Evolutionary conservation across 1,140 invertebrate genomes (phyloP).

Genomic region (Heliconius himera): DNA sequence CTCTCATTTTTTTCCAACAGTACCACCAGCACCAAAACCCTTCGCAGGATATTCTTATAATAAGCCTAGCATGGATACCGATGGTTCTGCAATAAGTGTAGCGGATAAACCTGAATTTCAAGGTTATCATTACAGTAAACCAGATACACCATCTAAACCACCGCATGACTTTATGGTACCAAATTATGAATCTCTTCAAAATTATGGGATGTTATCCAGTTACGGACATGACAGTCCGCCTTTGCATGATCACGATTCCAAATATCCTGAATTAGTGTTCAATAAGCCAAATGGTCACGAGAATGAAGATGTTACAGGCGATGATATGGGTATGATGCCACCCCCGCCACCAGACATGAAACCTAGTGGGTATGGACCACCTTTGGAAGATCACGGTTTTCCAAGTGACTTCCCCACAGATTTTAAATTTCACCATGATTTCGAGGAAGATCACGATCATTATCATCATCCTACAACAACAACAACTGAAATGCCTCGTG

Average conservation of each 20-base stretch:
- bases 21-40: conserved; percentile 57
- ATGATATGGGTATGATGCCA: conserved; percentile 60
- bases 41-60: conserved; percentile 63
- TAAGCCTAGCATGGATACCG: conserved; percentile 54
- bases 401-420: conserved; percentile 75
- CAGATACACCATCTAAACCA: conserved; percentile 42
- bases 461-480: conserved; percentile 81
- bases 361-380: conserved; percentile 49
- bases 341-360: conserved; percentile 54
- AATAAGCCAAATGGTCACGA: conserved; percentile 56
- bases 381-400: conserved; percentile 65
- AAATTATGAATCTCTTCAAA: conserved; percentile 33
- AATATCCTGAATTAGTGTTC: conserved; percentile 64
- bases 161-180: conserved; percentile 36
- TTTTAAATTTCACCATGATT: conserved; percentile 78
- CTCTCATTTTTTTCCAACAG: conserved; percentile 57
- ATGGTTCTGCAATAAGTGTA: conserved; percentile 44
- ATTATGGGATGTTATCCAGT: conserved; percentile 28
- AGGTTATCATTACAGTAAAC: conserved; percentile 67
- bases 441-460: conserved; percentile 61
- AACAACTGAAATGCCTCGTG: conserved; percentile 85
- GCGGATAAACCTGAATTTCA: conserved; percentile 57
- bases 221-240: conserved; percentile 34
- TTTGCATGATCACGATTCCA: conserved; percentile 49
- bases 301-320: conserved; percentile 53